Percentiles rank a stretch among this genome's conserved stretches.
Conservation (phyloP, 2,888 invertebrate species). For the Caenorhabditis japonica region DNA sequence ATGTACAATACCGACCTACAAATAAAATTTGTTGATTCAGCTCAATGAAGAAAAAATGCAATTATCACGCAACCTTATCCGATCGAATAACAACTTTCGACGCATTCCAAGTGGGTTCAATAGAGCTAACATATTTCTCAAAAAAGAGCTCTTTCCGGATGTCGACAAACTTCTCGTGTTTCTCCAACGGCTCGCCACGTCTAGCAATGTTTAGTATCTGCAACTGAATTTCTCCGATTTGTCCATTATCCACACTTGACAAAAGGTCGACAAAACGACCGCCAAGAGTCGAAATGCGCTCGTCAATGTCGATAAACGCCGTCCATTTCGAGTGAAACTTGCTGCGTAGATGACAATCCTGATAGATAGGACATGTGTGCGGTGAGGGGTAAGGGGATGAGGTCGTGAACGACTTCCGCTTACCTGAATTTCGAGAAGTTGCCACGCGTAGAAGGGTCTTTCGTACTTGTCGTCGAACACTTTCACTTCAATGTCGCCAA, state of each 20-base stretch:
- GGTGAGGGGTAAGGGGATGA: too few relatives aligned
- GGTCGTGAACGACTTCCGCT: too few relatives aligned
- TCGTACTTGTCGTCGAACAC: constrained; percentile 22
- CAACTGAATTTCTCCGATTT: constrained; percentile 16
- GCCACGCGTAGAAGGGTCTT: constrained; percentile 30
- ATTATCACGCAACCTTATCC: too few relatives aligned
- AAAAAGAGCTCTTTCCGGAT: constrained; percentile 9
- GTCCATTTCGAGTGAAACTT: constrained; percentile 43
- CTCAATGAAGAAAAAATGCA: too few relatives aligned
- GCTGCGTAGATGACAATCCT: constrained; percentile 35
- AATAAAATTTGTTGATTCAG: neutral
- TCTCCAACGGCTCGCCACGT: constrained; percentile 14
- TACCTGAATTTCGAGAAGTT: constrained; percentile 22
- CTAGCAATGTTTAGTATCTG: constrained; percentile 22
- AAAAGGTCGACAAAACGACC: neutral
- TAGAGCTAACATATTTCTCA: constrained; percentile 4
- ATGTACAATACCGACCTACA: constrained; percentile 25
- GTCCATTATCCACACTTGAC: neutral
- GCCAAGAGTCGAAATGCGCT: constrained; percentile 9
- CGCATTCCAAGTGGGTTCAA: constrained; percentile 27
- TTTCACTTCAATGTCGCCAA: constrained; percentile 30
- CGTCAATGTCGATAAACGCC: constrained; percentile 43
- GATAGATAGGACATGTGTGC: neutral
- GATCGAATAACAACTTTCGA: constrained; percentile 25
- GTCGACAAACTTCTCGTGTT: neutral